Conservation (phyloP, 2,888 invertebrate genomes). For the Blastobasis lacticolella region DNA sequence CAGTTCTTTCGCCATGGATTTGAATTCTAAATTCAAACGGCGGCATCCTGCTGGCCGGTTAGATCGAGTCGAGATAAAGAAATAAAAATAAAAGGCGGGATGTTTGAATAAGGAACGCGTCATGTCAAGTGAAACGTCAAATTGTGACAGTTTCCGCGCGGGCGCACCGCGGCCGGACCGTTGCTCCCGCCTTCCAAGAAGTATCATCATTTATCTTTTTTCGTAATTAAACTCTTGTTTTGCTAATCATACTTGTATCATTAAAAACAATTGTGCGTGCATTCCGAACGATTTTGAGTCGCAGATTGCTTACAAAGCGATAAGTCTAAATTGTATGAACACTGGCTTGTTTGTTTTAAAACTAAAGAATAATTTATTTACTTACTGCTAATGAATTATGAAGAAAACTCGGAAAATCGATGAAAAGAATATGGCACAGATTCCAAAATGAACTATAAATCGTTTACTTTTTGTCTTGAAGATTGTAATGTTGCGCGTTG, state of each 20-base stretch:
- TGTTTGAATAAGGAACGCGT: constrained; percentile 68
- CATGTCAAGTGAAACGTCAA: constrained; percentile 71
- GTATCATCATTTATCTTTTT: constrained; percentile 28
- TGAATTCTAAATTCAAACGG: constrained; percentile 34
- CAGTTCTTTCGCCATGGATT: constrained; percentile 40
- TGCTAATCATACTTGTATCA: constrained; percentile 33
- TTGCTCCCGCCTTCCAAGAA: constrained; percentile 62
- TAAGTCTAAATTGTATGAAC: too few relatives aligned
- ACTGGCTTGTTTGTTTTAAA: too few relatives aligned
- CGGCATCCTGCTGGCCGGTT: constrained; percentile 32
- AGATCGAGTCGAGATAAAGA: constrained; percentile 59
- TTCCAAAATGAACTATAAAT: too few relatives aligned
- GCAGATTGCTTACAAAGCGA: too few relatives aligned
- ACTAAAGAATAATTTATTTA: too few relatives aligned
- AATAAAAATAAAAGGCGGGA: constrained; percentile 63
- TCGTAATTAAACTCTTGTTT: constrained; percentile 26
- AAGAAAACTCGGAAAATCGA: too few relatives aligned
- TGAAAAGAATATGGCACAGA: too few relatives aligned
- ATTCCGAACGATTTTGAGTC: not conserved
- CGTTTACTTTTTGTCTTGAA: too few relatives aligned
- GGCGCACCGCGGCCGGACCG: constrained; percentile 38
- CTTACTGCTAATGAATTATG: too few relatives aligned
- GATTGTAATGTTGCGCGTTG: too few relatives aligned
- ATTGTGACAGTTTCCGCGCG: constrained; percentile 72
- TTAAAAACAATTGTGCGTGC: constrained; percentile 25